Evolutionary conservation across 2,797 vertebrate species (phyloP).

Genomic region (Buphagus erythrorhynchus): DNA sequence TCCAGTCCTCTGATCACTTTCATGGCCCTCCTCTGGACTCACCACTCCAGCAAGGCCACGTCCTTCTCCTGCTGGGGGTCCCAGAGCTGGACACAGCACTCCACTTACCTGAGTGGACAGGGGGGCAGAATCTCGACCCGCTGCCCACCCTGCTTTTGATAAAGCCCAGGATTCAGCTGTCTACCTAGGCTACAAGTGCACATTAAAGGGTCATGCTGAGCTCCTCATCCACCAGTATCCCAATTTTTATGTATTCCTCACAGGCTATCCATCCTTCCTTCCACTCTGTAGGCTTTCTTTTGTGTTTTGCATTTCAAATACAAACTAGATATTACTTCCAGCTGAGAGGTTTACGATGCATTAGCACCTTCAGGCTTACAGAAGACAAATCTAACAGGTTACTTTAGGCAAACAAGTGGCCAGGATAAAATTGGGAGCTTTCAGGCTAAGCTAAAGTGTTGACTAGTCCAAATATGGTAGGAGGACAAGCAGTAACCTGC

Average conservation of each 20-base stretch:
- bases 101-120: background rate
- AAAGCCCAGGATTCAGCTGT: background rate
- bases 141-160: background rate
- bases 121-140: accelerated
- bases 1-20: background rate
- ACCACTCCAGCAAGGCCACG: background rate
- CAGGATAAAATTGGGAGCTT: background rate
- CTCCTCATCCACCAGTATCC: background rate
- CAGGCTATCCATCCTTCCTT: background rate
- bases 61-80: too few species aligned
- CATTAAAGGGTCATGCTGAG: accelerated
- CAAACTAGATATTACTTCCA: background rate
- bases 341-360: background rate
- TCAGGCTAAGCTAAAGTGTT: background rate
- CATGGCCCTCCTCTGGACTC: background rate
- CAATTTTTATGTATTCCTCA: background rate
- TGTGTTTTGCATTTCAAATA: background rate
- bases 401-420: background rate
- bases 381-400: background rate
- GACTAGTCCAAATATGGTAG: background rate
- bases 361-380: background rate
- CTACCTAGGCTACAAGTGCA: background rate
- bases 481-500: background rate
- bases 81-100: background rate
- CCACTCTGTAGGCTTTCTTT: background rate